Percentiles rank a stretch among this genome's conserved stretches.
phyloP scores from a whole-genome alignment of 2,797 vertebrate species.

The Acipenser transmontanus region DNA sequence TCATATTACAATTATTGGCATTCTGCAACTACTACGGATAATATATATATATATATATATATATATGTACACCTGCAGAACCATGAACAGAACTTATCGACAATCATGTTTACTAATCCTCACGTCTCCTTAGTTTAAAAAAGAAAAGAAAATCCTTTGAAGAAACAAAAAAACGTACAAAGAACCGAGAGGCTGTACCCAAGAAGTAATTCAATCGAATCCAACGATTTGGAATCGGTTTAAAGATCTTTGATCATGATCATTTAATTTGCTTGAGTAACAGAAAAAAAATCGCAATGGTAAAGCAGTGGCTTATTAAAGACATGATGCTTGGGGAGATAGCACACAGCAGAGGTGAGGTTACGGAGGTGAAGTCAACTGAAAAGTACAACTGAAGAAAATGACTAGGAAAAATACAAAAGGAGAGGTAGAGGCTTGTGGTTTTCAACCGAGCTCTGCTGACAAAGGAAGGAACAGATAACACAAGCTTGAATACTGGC shows the following conservation, averaged over 20 bases:
- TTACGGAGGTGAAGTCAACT: neutral
- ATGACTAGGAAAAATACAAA: neutral
- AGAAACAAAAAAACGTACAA: neutral
- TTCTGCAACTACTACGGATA: too few relatives aligned
- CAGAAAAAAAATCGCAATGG: neutral
- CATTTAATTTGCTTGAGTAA: neutral
- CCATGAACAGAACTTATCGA: too few relatives aligned
- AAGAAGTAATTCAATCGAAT: neutral
- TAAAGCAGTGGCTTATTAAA: neutral
- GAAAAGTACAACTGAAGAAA: neutral
- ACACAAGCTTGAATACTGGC: neutral
- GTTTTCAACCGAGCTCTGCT: neutral
- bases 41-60: too few relatives aligned
- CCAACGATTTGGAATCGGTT: neutral
- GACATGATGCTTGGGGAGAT: neutral
- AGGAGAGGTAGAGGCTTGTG: neutral
- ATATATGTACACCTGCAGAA: too few relatives aligned
- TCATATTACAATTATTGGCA: too few relatives aligned
- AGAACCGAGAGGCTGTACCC: too few relatives aligned
- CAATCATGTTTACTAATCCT: too few relatives aligned
- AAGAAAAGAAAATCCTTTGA: neutral
- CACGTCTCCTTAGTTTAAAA: too few relatives aligned
- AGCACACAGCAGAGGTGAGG: neutral
- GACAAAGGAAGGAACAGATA: neutral
- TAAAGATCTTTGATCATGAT: neutral